Evolutionary conservation across 2,113 vertebrate species (phyloP), one percentile per base, ranked within the genome.

Genomic region (Sylvilagus bachmani): DNA sequence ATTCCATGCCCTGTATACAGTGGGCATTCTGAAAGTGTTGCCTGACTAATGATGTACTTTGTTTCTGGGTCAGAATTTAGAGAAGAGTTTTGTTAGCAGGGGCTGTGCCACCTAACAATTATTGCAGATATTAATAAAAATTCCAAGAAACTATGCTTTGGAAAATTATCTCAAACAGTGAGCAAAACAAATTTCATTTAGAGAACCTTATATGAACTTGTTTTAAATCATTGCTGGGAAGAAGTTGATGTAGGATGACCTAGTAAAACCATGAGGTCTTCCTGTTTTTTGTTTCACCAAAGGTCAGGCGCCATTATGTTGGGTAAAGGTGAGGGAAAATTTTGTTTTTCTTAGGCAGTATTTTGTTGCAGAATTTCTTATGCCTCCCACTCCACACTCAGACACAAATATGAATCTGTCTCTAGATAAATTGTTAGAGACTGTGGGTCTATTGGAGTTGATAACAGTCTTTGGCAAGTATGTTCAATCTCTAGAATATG

Each of bases 21-120:
- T 53, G 75, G 69, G 73, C 21, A 75, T 93, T 86, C 92, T 87
- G 78, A 51, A 96, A 95, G 84, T 94, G 77, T 87, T 93, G 51
- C 13, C 31, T 74, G 31, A 61, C 16, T 93, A 92, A 94, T 80
- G 66, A 95, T 90, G 27, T 77, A 38, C 31, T 93, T 94, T 89
- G n/a, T 86, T 96, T 95, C 69, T 89, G 25, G 73, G 44, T 10
- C 88, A 31, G 12, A 62, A 5, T 69, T 92, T 77, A 36, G 71
- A 94, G 78, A 81, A 24, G 61, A 87, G 24, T 91, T 96, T 94
- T 64, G 29, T 84, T 96, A 90, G 80, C 83, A 94, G 29, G 51
- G 31, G 29, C 69, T 77, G 10, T 33, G 21, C 66, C 69, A 67
- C 86, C 70, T 86, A 86, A 96, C 80, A 92, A 62, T 81, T 89